phyloP scores from a whole-genome alignment of 2,113 vertebrate species.

The Cisticola juncidis region DNA sequence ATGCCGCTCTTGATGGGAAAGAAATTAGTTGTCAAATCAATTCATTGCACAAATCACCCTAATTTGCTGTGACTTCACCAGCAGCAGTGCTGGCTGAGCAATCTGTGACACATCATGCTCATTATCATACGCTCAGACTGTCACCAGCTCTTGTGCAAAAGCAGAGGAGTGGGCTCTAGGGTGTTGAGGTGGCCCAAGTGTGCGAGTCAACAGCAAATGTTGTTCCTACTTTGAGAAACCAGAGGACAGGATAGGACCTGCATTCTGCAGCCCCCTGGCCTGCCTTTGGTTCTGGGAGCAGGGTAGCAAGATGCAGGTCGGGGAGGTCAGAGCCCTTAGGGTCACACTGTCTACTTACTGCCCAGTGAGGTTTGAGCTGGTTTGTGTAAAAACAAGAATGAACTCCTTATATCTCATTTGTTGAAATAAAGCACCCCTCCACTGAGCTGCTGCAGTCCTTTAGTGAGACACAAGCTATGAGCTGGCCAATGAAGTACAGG shows the following conservation, averaged over 20 bases:
- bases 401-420: not conserved
- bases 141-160: not conserved
- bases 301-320: accelerated
- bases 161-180: accelerated
- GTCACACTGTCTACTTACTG: not conserved
- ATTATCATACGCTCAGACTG: accelerated
- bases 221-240: accelerated
- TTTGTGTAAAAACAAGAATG: not conserved
- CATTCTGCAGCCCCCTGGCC: accelerated
- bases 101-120: not conserved
- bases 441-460: not conserved
- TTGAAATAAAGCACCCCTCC: not conserved
- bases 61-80: not conserved
- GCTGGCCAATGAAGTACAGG: slow-evolving; percentile 49
- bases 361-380: not conserved
- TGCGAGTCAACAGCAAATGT: not conserved
- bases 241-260: accelerated
- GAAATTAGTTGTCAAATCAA: not conserved
- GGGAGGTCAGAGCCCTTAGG: not conserved
- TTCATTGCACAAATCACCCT: not conserved
- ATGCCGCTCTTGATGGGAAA: not conserved
- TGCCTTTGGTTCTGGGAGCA: not conserved
- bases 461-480: not conserved
- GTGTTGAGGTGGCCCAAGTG: not conserved
- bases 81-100: not conserved